These are phyloP conservation scores for Allophyes oxyacanthae DNA, from an alignment of 2,888 invertebrate genomes.

Conservation along the genomic window DNA sequence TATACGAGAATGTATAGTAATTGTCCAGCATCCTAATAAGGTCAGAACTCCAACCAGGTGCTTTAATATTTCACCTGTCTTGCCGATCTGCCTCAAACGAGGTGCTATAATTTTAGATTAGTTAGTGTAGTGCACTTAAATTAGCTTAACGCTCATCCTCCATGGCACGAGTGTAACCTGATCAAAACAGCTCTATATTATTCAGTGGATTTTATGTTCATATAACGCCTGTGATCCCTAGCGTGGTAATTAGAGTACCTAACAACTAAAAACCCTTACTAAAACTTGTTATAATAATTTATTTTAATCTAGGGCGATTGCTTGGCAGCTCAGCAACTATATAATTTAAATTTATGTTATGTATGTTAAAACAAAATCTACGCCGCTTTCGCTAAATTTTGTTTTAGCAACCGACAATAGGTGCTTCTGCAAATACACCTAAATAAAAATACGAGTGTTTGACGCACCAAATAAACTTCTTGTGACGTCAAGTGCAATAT, in stretches of 20 bases:
- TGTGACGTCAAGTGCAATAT: constrained; percentile 54
- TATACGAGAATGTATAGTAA: too few species aligned
- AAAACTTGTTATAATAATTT: too few species aligned
- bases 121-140: constrained; percentile 30
- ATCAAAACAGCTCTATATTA: constrained; percentile 31
- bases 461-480: constrained; percentile 48
- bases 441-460: constrained; percentile 42
- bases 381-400: too few species aligned
- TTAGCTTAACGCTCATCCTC: constrained; percentile 27
- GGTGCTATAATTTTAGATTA: constrained; percentile 45
- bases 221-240: constrained; percentile 5
- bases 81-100: constrained; percentile 23
- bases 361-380: too few species aligned
- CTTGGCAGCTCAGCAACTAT: too few species aligned
- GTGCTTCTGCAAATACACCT: constrained; percentile 19
- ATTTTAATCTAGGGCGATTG: too few species aligned
- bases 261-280: neutral
- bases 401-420: constrained; percentile 23
- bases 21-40: neutral
- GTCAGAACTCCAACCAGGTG: constrained; percentile 13
- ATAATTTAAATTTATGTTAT: too few species aligned
- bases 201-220: constrained; percentile 18
- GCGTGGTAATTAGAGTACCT: neutral
- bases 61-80: constrained; percentile 46
- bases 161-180: constrained; percentile 13